Conservation (phyloP, 2,888 invertebrate species). For the Lagria hirta region DNA sequence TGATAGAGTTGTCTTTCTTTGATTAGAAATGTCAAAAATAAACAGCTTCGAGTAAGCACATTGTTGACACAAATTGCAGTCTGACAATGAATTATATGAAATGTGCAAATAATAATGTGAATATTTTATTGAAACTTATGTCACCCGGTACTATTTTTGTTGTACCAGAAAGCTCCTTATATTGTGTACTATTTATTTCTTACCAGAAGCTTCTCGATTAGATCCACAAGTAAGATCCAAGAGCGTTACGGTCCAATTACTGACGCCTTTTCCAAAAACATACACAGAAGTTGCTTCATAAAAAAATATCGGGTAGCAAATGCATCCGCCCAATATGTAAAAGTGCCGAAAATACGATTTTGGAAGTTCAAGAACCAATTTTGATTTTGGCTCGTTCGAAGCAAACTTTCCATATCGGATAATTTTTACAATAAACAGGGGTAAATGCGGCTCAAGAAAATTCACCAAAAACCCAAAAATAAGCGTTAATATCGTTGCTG, state of each 20-base stretch:
- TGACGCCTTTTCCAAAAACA: slow-evolving; percentile 55
- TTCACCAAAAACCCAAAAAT: slow-evolving; percentile 64
- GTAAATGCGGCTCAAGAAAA: slow-evolving; percentile 66
- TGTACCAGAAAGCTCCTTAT: too few relatives aligned
- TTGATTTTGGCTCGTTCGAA: slow-evolving; percentile 57
- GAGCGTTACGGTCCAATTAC: slow-evolving; percentile 54
- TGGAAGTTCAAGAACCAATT: slow-evolving; percentile 65
- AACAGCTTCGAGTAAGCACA: too few relatives aligned
- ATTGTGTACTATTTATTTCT: too few relatives aligned
- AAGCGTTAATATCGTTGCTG: slow-evolving; percentile 44
- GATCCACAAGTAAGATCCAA: slow-evolving; percentile 56
- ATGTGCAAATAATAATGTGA: too few relatives aligned
- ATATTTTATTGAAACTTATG: too few relatives aligned
- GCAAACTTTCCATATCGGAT: slow-evolving; percentile 76
- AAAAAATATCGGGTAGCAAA: slow-evolving; percentile 56
- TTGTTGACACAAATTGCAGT: slow-evolving; percentile 17
- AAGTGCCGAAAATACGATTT: slow-evolving; percentile 82
- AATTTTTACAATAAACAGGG: slow-evolving; percentile 63
- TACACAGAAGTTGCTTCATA: slow-evolving; percentile 57
- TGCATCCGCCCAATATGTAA: slow-evolving; percentile 68
- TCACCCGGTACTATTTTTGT: too few relatives aligned
- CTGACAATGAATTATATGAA: too few relatives aligned
- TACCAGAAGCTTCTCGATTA: slow-evolving; percentile 57
- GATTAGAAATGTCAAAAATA: too few relatives aligned
- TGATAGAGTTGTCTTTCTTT: too few relatives aligned